A percentile compares a stretch with the other conserved stretches of the same genome.
These are phyloP conservation scores for Carassius auratus DNA, from an alignment of 2,113 vertebrate genomes.

Conservation along the genomic window DNA sequence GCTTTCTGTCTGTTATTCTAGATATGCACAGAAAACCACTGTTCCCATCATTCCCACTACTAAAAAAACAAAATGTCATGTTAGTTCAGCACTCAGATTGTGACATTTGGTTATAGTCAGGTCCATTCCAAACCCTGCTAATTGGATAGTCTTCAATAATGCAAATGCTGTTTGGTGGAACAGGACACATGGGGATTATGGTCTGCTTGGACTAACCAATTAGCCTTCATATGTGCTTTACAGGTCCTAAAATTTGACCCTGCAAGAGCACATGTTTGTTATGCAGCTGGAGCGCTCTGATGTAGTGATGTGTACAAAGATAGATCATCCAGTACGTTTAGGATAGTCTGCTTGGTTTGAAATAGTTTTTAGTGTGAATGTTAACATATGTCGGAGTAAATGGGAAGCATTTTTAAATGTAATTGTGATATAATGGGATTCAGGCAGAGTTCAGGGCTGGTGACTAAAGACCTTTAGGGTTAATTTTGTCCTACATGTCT, in stretches of 20 bases:
- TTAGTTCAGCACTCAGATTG: not conserved
- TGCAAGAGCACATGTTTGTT: not conserved
- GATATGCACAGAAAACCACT: not conserved
- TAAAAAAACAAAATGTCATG: not conserved
- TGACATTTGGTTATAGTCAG: not conserved
- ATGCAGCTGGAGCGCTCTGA: not conserved
- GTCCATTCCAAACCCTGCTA: not conserved
- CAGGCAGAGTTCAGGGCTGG: not conserved
- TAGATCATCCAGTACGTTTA: not conserved
- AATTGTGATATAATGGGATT: not conserved
- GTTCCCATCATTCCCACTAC: not conserved
- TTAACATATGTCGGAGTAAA: not conserved
- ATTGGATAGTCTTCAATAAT: not conserved
- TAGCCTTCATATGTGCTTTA: not conserved
- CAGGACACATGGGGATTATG: not conserved
- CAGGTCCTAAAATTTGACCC: slow-evolving; percentile 9
- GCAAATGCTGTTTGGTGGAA: not conserved
- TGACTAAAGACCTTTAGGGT: slow-evolving; percentile 9
- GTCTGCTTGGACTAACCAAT: not conserved
- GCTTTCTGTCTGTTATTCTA: not conserved
- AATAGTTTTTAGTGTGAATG: slow-evolving; percentile 10
- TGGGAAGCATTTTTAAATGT: not conserved
- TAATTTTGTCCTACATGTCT: slow-evolving; percentile 30
- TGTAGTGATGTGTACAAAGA: not conserved
- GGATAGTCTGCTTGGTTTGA: not conserved